Percentiles rank a stretch among this genome's conserved stretches.
Conservation (phyloP, 1,140 invertebrate genomes). For the Pomacea maculata region DNA sequence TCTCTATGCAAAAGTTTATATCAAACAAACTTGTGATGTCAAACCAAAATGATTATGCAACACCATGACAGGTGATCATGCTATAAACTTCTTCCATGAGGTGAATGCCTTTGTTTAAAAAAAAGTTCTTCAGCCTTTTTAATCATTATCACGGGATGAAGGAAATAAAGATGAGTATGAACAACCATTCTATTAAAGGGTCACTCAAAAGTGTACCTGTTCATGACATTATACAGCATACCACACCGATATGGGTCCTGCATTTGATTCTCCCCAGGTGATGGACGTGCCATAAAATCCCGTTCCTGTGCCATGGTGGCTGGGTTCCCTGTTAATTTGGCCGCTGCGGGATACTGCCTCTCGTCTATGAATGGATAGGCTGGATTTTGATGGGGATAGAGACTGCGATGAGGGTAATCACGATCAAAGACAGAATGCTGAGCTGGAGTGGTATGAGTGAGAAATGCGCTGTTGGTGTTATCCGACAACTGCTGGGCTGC, state of each 20-base stretch:
- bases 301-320: conserved; percentile 45
- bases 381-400: conserved; percentile 55
- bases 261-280: conserved; percentile 44
- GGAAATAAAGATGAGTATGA: too few relatives aligned
- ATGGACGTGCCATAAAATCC: conserved; percentile 51
- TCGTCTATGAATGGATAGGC: conserved; percentile 58
- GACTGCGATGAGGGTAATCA: conserved; percentile 52
- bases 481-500: conserved; percentile 49
- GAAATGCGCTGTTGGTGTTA: conserved; percentile 56
- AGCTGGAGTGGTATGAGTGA: conserved; percentile 49
- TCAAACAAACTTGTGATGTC: too few relatives aligned
- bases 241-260: conserved; percentile 61
- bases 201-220: conserved; percentile 45
- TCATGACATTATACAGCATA: conserved; percentile 63
- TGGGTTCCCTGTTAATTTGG: conserved; percentile 46
- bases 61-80: too few relatives aligned
- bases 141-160: too few relatives aligned
- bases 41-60: too few relatives aligned
- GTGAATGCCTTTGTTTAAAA: too few relatives aligned
- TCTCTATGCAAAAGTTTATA: too few relatives aligned
- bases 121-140: too few relatives aligned
- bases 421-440: conserved; percentile 58
- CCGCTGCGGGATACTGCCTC: conserved; percentile 42
- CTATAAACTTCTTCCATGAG: too few relatives aligned
- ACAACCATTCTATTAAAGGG: not conserved